phyloP scores from a whole-genome alignment of 2,113 vertebrate species.

The Brachirus orientalis region DNA sequence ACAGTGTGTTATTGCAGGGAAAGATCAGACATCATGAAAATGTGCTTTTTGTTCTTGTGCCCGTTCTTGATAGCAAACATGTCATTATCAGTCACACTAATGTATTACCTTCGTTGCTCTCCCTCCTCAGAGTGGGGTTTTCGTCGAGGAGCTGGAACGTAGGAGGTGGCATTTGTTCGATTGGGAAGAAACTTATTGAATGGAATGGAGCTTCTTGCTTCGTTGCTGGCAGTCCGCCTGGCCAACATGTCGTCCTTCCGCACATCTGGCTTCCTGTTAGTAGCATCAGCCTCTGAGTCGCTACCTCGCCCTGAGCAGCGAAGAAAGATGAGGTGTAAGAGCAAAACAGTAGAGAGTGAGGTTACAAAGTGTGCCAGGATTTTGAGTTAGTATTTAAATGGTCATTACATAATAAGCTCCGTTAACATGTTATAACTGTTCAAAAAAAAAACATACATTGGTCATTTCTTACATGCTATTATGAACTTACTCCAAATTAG shows the following conservation, averaged over 20 bases:
- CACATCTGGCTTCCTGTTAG: constrained; percentile 92
- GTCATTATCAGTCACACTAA: constrained; percentile 25
- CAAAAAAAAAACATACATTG: too few relatives aligned
- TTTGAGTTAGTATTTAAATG: constrained; percentile 13
- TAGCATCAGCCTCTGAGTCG: constrained; percentile 89
- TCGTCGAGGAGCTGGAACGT: constrained; percentile 87
- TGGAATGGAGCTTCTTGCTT: constrained; percentile 89
- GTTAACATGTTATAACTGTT: neutral
- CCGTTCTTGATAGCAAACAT: neutral
- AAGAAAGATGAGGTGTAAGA: too few relatives aligned
- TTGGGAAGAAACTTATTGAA: constrained; percentile 99
- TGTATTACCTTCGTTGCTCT: constrained; percentile 89
- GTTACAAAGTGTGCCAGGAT: constrained; percentile 3
- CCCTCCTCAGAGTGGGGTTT: constrained; percentile 90
- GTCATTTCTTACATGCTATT: too few relatives aligned
- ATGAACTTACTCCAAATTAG: too few relatives aligned
- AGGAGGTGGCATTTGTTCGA: constrained; percentile 91
- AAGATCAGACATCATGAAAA: constrained; percentile 14
- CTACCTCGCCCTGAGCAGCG: constrained; percentile 87
- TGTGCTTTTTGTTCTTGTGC: constrained; percentile 1
- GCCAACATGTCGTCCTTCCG: constrained; percentile 98
- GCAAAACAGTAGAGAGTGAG: constrained; percentile 12
- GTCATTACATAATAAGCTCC: constrained; percentile 5
- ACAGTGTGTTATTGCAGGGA: constrained; percentile 44
- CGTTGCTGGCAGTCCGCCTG: constrained; percentile 87